These are phyloP conservation scores for Gopherus flavomarginatus DNA, from an alignment of 2,113 vertebrate species.

Conservation along the genomic window DNA sequence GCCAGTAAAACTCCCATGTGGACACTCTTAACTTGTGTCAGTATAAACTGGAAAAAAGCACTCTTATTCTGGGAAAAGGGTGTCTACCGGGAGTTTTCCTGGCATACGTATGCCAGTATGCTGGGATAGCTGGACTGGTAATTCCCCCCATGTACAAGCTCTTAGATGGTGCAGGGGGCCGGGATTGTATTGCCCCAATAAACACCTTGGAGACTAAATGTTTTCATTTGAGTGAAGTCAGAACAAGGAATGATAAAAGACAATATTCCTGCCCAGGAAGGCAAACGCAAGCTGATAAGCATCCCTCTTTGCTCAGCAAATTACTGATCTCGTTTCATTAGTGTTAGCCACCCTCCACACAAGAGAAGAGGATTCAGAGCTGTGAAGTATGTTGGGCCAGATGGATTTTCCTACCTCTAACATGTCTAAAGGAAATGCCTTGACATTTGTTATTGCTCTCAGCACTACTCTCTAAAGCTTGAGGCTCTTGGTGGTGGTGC, in stretches of 20 bases:
- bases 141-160: constrained; percentile 4
- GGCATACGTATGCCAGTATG: background rate
- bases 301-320: constrained; percentile 72
- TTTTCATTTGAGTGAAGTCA: constrained; percentile 72
- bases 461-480: background rate
- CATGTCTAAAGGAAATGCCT: constrained; percentile 54
- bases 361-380: constrained; percentile 62
- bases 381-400: constrained; percentile 40
- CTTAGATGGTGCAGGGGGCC: constrained; percentile 38
- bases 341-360: constrained; percentile 63
- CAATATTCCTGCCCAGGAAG: constrained; percentile 36
- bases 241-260: constrained; percentile 70
- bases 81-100: constrained; percentile 9
- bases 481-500: background rate
- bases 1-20: constrained; percentile 56
- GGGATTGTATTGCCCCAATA: constrained; percentile 66
- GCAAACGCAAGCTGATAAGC: constrained; percentile 72
- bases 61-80: constrained; percentile 46
- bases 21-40: constrained; percentile 23
- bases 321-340: constrained; percentile 69
- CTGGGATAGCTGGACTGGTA: background rate
- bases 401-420: constrained; percentile 58
- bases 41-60: background rate
- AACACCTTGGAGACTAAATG: constrained; percentile 60
- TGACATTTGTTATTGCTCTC: constrained; percentile 42